A percentile compares a stretch with the other conserved stretches of the same genome.
These are phyloP conservation scores for Urocitellus parryii DNA, from an alignment of 2,113 vertebrate species.

Conservation along the genomic window DNA sequence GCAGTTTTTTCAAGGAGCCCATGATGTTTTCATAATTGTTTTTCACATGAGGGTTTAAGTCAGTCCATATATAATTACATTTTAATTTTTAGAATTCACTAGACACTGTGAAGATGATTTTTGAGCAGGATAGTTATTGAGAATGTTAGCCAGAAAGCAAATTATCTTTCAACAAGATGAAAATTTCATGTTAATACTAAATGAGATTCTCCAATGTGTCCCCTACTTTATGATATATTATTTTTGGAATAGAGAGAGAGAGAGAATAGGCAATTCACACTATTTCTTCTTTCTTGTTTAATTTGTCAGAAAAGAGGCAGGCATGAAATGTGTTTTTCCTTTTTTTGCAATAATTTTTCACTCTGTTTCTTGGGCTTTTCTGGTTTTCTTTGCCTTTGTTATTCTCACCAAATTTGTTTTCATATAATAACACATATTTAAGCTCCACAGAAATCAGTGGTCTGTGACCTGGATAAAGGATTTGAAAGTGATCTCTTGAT, in stretches of 20 bases:
- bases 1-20: background rate
- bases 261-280: background rate
- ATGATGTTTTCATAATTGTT: background rate
- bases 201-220: conserved; percentile 52
- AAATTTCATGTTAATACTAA: conserved; percentile 45
- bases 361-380: background rate
- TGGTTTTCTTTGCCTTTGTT: background rate
- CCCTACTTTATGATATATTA: background rate
- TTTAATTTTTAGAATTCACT: background rate
- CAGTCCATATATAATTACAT: background rate
- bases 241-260: conserved; percentile 52
- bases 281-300: background rate
- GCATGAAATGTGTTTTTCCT: background rate
- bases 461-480: background rate
- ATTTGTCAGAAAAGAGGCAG: background rate
- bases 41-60: background rate
- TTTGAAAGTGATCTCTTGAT: background rate
- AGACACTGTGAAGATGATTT: background rate
- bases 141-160: conserved; percentile 51
- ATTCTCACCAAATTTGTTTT: background rate
- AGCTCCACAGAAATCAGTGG: background rate
- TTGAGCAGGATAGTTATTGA: background rate
- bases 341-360: background rate
- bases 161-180: conserved; percentile 63
- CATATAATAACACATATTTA: background rate